A percentile compares a stretch with the other conserved stretches of the same genome.
Evolutionary conservation across 2,888 invertebrate genomes (phyloP).

Genomic region (Rhingia campestris): DNA sequence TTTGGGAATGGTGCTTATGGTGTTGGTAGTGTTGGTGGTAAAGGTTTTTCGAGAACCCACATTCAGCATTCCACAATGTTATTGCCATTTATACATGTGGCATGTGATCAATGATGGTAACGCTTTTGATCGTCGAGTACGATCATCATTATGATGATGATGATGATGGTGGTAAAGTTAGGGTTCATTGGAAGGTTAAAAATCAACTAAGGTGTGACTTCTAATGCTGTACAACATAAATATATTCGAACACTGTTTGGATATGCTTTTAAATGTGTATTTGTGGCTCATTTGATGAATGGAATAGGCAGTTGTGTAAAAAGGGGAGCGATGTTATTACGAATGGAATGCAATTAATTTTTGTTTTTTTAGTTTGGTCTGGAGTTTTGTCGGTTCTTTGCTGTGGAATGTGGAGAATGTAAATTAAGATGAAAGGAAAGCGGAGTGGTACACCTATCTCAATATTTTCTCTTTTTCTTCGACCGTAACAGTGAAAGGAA

Average conservation of each 20-base stretch:
- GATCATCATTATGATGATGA: constrained; percentile 30
- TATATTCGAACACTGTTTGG: constrained; percentile 10
- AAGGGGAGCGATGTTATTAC: constrained; percentile 59
- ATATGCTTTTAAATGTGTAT: constrained; percentile 3
- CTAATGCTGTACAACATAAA: constrained; percentile 51
- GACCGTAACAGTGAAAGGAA: constrained; percentile 64
- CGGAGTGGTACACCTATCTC: constrained; percentile 40
- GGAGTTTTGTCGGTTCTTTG: constrained; percentile 15
- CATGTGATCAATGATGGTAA: constrained; percentile 72
- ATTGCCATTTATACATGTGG: constrained; percentile 52
- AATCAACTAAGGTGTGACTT: constrained; percentile 73
- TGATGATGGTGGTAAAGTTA: constrained; percentile 49
- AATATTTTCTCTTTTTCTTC: constrained; percentile 41
- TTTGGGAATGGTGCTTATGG: constrained; percentile 2
- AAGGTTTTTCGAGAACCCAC: constrained; percentile 60
- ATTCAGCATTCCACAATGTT: constrained; percentile 70
- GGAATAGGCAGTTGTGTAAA: constrained; percentile 53
- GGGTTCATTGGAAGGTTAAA: constrained; percentile 74
- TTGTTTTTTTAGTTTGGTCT: constrained; percentile 20
- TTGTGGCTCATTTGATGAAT: constrained; percentile 64
- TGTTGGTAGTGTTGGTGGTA: constrained; percentile 35
- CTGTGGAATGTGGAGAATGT: constrained; percentile 62
- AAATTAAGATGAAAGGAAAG: constrained; percentile 65
- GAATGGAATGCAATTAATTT: constrained; percentile 67
- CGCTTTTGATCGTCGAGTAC: constrained; percentile 52